Evolutionary conservation across 2,113 vertebrate species (phyloP).

Genomic region (Corydoras maculifer): DNA sequence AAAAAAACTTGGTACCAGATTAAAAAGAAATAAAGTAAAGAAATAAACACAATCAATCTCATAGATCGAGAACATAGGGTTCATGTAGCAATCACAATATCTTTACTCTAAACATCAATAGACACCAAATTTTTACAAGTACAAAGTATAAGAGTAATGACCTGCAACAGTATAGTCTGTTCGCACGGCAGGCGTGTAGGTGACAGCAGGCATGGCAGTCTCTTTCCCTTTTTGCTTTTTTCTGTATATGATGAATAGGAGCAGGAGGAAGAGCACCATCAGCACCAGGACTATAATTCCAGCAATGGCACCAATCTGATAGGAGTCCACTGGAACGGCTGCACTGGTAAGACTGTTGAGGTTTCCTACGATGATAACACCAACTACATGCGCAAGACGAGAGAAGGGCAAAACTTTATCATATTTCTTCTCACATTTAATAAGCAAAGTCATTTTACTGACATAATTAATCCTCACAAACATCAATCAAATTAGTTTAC

Average conservation of each 20-base stretch:
- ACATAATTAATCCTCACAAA: no score
- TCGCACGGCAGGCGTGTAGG: slow-evolving; percentile 85
- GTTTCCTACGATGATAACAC: slow-evolving; percentile 82
- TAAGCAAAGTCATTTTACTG: no score
- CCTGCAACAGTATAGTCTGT: slow-evolving; percentile 79
- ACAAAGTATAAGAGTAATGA: slow-evolving; percentile 37
- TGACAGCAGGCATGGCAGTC: slow-evolving; percentile 79
- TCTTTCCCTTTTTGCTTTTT: slow-evolving; percentile 93
- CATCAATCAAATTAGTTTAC: no score
- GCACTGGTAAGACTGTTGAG: slow-evolving; percentile 88
- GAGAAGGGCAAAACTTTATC: not conserved
- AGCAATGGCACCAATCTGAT: slow-evolving; percentile 87
- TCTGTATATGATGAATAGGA: slow-evolving; percentile 85
- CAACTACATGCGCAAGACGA: slow-evolving; percentile 61
- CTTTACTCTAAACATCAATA: no score
- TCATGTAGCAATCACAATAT: no score
- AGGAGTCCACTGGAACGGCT: slow-evolving; percentile 81
- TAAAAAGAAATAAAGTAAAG: not conserved
- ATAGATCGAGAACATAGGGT: no score
- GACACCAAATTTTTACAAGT: no score
- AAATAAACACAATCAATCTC: no score
- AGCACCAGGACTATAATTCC: slow-evolving; percentile 87
- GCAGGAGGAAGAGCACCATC: slow-evolving; percentile 82
- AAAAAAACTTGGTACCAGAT: not conserved
- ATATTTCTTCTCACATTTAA: no score